phyloP scores from a whole-genome alignment of 2,888 invertebrate genomes.

The Sericinus montela region DNA sequence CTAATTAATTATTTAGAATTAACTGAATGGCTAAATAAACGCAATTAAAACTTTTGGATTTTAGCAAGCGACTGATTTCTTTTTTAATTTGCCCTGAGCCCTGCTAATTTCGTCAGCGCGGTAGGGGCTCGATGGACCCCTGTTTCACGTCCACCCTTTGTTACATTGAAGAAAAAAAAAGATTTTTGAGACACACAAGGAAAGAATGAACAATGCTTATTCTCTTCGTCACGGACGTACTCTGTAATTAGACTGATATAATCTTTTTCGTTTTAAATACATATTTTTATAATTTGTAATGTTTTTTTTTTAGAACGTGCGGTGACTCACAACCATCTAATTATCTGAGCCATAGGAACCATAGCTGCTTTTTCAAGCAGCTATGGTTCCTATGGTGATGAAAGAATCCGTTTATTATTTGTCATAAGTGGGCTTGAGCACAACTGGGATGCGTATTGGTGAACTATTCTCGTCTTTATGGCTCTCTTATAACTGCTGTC shows the following conservation, averaged over 20 bases:
- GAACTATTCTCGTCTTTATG: no score
- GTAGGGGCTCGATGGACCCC: conserved; percentile 72
- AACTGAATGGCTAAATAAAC: conserved; percentile 72
- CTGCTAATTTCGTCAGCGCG: conserved; percentile 65
- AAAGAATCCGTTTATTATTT: no score
- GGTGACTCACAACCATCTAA: no score
- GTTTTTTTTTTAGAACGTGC: no score
- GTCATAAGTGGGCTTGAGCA: no score
- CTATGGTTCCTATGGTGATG: no score
- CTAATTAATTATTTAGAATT: conserved; percentile 65
- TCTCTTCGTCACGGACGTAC: conserved; percentile 19
- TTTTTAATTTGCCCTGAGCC: conserved; percentile 73
- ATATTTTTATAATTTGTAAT: no score
- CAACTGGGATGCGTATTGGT: no score
- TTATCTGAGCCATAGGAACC: no score
- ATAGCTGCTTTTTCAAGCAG: no score
- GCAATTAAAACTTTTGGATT: conserved; percentile 76
- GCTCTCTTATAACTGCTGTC: no score
- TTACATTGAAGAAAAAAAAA: conserved; percentile 45
- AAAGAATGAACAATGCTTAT: conserved; percentile 24
- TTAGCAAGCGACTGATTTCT: conserved; percentile 73
- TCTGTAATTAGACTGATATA: conserved; percentile 1
- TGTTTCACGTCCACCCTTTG: conserved; percentile 54
- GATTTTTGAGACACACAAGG: conserved; percentile 3
- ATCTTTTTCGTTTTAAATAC: no score